Conservation (phyloP, 2,113 vertebrate species). For the Passerina amoena region DNA sequence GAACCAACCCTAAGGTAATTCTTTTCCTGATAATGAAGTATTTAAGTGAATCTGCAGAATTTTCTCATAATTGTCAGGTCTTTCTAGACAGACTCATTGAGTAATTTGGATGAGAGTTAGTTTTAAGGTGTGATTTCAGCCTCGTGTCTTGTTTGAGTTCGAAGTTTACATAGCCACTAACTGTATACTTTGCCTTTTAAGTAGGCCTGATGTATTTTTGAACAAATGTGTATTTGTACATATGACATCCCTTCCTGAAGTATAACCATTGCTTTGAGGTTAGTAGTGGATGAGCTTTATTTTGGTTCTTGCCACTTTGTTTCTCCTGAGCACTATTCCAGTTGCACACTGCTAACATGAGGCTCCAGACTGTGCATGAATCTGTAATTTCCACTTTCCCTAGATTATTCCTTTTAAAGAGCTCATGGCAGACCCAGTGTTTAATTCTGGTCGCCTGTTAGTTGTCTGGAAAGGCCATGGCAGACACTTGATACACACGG, state of each 20-base stretch:
- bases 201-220: neutral
- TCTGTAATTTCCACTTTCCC: neutral
- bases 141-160: neutral
- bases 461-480: neutral
- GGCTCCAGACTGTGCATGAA: neutral
- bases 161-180: neutral
- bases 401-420: neutral
- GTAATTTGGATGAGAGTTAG: neutral
- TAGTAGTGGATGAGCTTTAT: neutral
- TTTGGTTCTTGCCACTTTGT: neutral
- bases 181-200: neutral
- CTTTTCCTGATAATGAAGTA: neutral
- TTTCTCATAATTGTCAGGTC: neutral
- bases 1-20: neutral
- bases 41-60: neutral
- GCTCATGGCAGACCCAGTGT: neutral
- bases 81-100: neutral
- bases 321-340: neutral
- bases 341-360: neutral
- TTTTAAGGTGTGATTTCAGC: neutral
- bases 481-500: neutral
- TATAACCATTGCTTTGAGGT: neutral
- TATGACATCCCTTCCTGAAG: neutral
- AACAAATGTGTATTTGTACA: neutral
- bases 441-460: neutral